Evolutionary conservation across 2,797 vertebrate species (phyloP).

Genomic region (Squalus acanthias): DNA sequence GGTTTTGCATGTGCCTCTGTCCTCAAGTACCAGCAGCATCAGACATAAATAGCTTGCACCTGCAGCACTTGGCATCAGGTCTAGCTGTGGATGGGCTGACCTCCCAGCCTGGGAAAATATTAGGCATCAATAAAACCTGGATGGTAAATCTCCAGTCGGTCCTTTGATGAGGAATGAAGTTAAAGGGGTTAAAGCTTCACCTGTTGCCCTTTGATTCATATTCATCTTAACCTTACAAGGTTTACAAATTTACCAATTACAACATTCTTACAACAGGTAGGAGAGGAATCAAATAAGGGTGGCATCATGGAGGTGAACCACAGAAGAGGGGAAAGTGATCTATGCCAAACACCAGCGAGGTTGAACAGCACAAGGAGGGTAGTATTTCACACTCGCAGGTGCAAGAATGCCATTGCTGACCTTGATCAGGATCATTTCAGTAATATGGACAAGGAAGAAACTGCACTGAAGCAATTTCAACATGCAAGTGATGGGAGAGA

Average conservation of each 20-base stretch:
- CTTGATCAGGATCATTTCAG: no score
- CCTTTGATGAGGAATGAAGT: background rate
- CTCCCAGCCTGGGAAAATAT: background rate
- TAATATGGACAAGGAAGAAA: background rate
- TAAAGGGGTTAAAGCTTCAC: background rate
- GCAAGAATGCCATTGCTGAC: background rate
- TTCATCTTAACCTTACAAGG: background rate
- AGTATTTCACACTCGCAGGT: background rate
- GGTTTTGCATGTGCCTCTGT: background rate
- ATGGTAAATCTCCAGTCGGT: no score
- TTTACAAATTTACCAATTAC: background rate
- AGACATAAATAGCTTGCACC: background rate
- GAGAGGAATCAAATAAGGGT: background rate
- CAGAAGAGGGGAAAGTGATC: background rate
- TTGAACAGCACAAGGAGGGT: background rate
- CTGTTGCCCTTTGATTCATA: background rate
- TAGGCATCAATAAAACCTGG: background rate
- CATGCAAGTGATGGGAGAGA: background rate
- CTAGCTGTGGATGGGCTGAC: background rate
- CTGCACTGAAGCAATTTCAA: background rate
- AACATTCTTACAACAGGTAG: background rate
- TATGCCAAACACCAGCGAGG: background rate
- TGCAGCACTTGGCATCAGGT: background rate
- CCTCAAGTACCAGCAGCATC: background rate
- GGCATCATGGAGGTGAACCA: background rate